Conservation (phyloP, 2,888 invertebrate species). For the Agrypnus murinus region DNA sequence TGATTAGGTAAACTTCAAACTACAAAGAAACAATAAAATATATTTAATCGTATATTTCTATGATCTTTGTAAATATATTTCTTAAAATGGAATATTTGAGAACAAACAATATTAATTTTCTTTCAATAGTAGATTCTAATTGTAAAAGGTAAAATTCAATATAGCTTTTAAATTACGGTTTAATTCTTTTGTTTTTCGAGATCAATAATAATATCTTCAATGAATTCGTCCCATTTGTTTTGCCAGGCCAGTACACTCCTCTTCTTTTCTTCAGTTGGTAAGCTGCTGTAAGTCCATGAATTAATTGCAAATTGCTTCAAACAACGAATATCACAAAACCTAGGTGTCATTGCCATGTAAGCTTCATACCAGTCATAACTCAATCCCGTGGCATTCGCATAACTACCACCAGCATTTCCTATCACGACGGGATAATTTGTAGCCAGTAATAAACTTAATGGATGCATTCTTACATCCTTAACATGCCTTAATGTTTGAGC, state of each 20-base stretch:
- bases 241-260: conserved; percentile 73
- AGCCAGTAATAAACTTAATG: conserved; percentile 77
- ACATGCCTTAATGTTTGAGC: conserved; percentile 80
- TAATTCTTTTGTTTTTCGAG: background rate
- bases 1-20: too few relatives aligned
- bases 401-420: conserved; percentile 83
- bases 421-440: conserved; percentile 80
- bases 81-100: too few relatives aligned
- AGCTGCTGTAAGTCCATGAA: conserved; percentile 79
- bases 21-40: too few relatives aligned
- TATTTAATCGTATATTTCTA: too few relatives aligned
- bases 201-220: conserved; percentile 62
- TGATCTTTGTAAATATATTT: too few relatives aligned
- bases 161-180: background rate
- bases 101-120: too few relatives aligned
- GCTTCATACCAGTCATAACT: conserved; percentile 84
- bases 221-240: conserved; percentile 74
- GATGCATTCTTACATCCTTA: conserved; percentile 82
- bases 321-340: conserved; percentile 77
- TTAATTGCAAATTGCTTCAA: conserved; percentile 82
- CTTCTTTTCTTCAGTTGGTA: conserved; percentile 71
- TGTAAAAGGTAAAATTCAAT: too few relatives aligned
- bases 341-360: conserved; percentile 81
- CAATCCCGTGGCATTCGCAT: conserved; percentile 80
- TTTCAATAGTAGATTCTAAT: too few relatives aligned